Evolutionary conservation across 1,140 invertebrate genomes (phyloP), one percentile per base, ranked within the genome.

Genomic region (Geopemphigus sp.): DNA sequence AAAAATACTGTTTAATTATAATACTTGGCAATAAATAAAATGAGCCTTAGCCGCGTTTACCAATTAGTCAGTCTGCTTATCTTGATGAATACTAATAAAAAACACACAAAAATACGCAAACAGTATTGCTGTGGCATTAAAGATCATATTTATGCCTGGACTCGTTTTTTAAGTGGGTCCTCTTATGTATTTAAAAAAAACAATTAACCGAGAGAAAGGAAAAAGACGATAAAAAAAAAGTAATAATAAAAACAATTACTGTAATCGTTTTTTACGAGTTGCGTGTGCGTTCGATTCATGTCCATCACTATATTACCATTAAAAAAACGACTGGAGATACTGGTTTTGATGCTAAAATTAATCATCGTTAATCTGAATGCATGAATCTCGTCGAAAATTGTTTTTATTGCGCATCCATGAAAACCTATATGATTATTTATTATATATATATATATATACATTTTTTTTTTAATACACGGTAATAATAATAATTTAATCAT

Each of bases 11-110:
- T 59, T 76, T 76, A 76, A 76, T 76, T 61, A 59, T 76, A 76
- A 76, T 57, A 39, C 53, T 57, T n/a, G 39, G 17, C 66, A 68
- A 68, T 68, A 68, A 76, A 76, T 76, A 76, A 59, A 47, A 76
- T 45, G 54, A 24, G 39, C 26, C 19, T 59, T 57, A 59, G 73
- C 39, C 14, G 73, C 15, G 22, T 76, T 61, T 76, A 76, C 32
- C 73, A 76, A 76, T 76, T 76, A 61, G 22, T 14, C 26, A 26
- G 53, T 50, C 56, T 57, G 32, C 17, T 57, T 76, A 59, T 76
- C 73, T 59, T 59, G 73, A 76, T 59, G 56, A 76, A 76, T 45
- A 57, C 29, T 76, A 76, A 76, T 76, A 59, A 76, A 76, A 50
- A 66, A 73, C 29, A 24, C 54, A 56, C 50, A 73, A 29, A 73